phyloP scores from a whole-genome alignment of 2,113 vertebrate genomes.

The Paralichthys olivaceus region DNA sequence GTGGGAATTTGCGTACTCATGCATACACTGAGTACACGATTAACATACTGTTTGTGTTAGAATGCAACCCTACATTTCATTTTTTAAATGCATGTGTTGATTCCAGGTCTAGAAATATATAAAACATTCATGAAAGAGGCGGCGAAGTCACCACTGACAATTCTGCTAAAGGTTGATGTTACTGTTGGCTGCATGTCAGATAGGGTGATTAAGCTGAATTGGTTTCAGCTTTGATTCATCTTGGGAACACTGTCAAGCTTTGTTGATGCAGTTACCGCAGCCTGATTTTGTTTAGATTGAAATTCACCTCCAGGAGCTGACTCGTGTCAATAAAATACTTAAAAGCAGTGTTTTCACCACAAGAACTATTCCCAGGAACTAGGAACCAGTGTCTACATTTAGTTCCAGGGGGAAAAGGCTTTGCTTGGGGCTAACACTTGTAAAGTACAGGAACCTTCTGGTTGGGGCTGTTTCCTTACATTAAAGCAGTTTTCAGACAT shows the following conservation, averaged over 20 bases:
- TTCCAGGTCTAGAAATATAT: slow-evolving; percentile 1
- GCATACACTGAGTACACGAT: slow-evolving; percentile 28
- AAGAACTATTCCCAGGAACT: too few relatives aligned
- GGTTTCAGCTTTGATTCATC: not conserved
- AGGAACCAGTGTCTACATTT: too few relatives aligned
- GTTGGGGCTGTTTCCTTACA: too few relatives aligned
- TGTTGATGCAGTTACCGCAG: not conserved
- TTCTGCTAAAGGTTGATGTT: not conserved
- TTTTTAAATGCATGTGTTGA: slow-evolving; percentile 7
- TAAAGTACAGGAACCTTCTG: too few relatives aligned
- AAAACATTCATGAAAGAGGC: slow-evolving; percentile 20
- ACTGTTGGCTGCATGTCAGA: not conserved
- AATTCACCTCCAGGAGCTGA: not conserved
- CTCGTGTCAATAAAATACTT: too few relatives aligned
- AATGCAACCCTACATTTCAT: not conserved
- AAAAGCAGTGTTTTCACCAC: too few relatives aligned
- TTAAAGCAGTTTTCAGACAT: too few relatives aligned
- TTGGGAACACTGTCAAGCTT: not conserved
- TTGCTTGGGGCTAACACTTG: too few relatives aligned
- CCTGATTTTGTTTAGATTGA: too few relatives aligned
- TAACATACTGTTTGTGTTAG: slow-evolving; percentile 1
- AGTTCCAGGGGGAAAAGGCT: too few relatives aligned
- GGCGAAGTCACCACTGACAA: not conserved
- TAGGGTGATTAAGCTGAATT: not conserved
- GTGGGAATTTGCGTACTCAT: slow-evolving; percentile 8